These are phyloP conservation scores for Villa cingulata DNA, from an alignment of 2,888 invertebrate species.

Conservation along the genomic window DNA sequence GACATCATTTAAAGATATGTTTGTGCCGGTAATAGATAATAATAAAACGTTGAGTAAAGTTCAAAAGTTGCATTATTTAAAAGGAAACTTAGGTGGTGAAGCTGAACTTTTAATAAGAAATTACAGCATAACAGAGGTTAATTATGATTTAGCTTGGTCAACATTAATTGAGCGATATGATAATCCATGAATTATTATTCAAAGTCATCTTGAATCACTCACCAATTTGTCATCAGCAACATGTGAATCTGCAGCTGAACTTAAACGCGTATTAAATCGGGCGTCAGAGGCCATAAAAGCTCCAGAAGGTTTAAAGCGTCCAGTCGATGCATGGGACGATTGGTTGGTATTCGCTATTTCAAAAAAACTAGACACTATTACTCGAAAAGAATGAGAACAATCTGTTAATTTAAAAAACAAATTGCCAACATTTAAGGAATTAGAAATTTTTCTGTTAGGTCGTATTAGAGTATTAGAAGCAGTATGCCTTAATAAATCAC, in stretches of 20 bases:
- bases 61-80: neutral
- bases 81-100: neutral
- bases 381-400: neutral
- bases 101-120: neutral
- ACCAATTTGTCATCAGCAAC: neutral
- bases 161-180: neutral
- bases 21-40: no score
- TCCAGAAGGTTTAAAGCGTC: neutral
- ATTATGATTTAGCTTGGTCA: neutral
- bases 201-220: neutral
- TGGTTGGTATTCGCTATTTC: neutral
- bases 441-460: no score
- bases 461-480: no score
- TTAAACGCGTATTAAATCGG: neutral
- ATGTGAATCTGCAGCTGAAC: neutral
- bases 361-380: neutral
- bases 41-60: no score
- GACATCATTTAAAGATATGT: neutral
- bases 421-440: neutral
- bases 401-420: neutral
- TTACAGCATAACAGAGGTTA: neutral
- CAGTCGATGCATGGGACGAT: neutral
- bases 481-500: no score
- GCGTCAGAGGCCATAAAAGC: neutral
- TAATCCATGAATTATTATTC: neutral